phyloP scores from a whole-genome alignment of 2,113 vertebrate species.

The Pseudopodoces humilis region DNA sequence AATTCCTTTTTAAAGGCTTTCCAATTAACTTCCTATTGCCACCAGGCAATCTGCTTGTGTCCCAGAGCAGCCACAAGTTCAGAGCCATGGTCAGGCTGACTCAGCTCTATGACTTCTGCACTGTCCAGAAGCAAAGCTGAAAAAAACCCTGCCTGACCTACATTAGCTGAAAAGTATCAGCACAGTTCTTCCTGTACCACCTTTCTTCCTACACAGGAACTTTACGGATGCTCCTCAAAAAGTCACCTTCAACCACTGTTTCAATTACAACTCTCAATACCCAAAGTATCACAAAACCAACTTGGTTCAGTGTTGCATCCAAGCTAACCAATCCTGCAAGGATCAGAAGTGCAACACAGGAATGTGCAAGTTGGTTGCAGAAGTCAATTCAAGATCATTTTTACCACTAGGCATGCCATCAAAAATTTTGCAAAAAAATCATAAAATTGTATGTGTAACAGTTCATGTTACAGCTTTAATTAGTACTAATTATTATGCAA shows the following conservation, averaged over 20 bases:
- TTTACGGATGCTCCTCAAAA: neutral
- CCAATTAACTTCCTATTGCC: neutral
- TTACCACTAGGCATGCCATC: neutral
- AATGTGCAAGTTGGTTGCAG: rapidly evolving
- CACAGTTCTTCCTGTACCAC: neutral
- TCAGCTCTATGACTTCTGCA: neutral
- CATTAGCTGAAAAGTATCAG: neutral
- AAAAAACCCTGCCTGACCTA: neutral
- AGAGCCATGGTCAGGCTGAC: neutral
- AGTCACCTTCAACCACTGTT: neutral
- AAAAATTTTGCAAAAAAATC: neutral
- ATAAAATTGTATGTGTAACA: neutral
- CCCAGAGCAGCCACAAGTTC: neutral
- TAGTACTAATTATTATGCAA: neutral
- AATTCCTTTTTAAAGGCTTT: neutral
- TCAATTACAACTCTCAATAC: neutral
- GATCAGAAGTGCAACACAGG: neutral
- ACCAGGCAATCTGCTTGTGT: neutral
- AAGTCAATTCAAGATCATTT: neutral
- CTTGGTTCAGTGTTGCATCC: neutral
- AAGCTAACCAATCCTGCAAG: neutral
- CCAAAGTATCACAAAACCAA: neutral
- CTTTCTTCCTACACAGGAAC: neutral
- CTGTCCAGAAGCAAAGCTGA: neutral
- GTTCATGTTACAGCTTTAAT: neutral